Evolutionary conservation across 2,888 invertebrate species (phyloP).

Genomic region (Labia minor): DNA sequence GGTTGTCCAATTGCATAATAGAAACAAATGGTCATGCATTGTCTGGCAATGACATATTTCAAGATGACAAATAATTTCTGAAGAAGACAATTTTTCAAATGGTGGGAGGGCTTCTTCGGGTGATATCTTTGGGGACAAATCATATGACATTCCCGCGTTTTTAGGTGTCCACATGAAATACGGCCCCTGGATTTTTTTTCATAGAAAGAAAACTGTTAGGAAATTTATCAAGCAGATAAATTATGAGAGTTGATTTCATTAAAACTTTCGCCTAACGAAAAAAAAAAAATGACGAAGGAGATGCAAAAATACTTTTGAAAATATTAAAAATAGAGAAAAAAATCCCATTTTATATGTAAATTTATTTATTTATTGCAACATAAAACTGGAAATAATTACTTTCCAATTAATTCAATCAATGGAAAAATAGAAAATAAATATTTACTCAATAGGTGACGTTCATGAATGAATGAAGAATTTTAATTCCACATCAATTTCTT

Average conservation of each 20-base stretch:
- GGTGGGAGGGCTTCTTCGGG: not conserved
- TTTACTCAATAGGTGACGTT: too few species aligned
- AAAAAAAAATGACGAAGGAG: too few species aligned
- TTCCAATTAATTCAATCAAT: too few species aligned
- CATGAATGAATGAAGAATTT: too few species aligned
- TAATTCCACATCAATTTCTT: too few species aligned
- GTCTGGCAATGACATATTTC: not conserved
- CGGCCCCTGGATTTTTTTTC: not conserved
- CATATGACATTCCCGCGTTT: not conserved
- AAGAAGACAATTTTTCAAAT: not conserved
- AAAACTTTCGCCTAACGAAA: not conserved
- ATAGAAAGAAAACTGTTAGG: too few species aligned
- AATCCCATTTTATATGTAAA: too few species aligned
- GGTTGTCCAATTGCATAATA: not conserved
- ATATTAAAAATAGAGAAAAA: too few species aligned
- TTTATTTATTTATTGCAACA: too few species aligned
- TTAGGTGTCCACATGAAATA: conserved; percentile 7
- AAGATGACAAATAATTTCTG: conserved; percentile 7
- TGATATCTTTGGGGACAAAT: not conserved
- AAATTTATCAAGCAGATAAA: not conserved
- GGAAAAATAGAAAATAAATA: too few species aligned
- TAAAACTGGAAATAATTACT: too few species aligned
- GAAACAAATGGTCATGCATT: not conserved
- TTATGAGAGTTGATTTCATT: not conserved
- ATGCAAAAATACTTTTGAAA: too few species aligned